Percentiles rank a stretch among this genome's conserved stretches.
phyloP scores from a whole-genome alignment of 64 coral and sea anemone genomes.

The Catalaphyllia jardinei region DNA sequence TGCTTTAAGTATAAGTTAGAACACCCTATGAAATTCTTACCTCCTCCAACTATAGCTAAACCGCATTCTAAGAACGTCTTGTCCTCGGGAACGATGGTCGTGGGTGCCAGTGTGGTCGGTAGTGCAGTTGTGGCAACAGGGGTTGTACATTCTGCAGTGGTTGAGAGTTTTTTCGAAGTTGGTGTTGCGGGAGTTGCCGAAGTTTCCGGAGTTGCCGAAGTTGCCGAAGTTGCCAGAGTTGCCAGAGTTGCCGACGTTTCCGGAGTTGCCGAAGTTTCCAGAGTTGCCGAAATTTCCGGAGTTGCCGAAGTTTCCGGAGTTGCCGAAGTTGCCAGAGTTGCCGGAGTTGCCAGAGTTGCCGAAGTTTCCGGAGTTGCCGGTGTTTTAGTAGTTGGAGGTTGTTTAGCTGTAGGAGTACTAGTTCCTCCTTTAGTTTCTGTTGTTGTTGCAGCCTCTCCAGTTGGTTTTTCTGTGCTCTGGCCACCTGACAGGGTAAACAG shows the following conservation, averaged over 20 bases:
- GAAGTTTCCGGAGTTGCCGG: background rate
- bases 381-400: background rate
- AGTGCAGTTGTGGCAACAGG: background rate
- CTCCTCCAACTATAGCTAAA: constrained; percentile 19
- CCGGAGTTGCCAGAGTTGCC: no score
- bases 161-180: background rate
- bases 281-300: no score
- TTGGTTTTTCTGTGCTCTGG: background rate
- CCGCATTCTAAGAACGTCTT: background rate
- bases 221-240: no score
- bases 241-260: no score
- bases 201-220: no score
- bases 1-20: no score
- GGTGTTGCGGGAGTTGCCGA: background rate
- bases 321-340: no score
- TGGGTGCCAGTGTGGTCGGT: no score
- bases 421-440: background rate
- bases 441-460: background rate
- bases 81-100: background rate
- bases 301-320: no score
- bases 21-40: background rate
- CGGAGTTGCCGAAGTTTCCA: no score
- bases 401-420: background rate
- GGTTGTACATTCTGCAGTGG: background rate
- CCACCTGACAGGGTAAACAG: no score